These are phyloP conservation scores for Montipora sp. DNA, from an alignment of 64 coral and sea anemone genomes.

Conservation along the genomic window DNA sequence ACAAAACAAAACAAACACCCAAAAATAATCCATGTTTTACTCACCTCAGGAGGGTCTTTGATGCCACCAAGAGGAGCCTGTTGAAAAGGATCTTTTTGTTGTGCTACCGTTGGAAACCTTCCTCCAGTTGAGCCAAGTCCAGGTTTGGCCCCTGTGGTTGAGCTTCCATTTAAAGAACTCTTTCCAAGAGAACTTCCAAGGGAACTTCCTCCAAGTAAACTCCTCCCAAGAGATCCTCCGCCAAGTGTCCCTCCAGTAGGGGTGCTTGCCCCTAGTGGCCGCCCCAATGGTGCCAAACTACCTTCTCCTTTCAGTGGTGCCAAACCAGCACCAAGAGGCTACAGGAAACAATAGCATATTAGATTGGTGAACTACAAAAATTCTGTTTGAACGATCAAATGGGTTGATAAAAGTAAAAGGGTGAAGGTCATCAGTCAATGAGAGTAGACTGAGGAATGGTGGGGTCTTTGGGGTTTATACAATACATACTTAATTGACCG, in stretches of 20 bases:
- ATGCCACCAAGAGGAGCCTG: constrained; percentile 47
- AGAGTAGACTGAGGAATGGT: too few species aligned
- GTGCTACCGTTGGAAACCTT: constrained; percentile 22
- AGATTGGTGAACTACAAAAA: too few species aligned
- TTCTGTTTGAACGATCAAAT: too few species aligned
- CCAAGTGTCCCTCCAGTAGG: constrained; percentile 30
- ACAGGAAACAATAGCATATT: neutral
- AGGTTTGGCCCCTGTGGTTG: constrained; percentile 22
- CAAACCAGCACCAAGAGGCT: constrained; percentile 66
- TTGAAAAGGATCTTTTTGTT: constrained; percentile 43
- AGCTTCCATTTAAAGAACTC: constrained; percentile 2
- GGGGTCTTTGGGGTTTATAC: too few species aligned
- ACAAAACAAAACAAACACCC: too few species aligned
- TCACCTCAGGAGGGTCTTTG: constrained; percentile 37
- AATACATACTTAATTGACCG: too few species aligned
- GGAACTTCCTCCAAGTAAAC: constrained; percentile 42
- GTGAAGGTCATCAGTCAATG: too few species aligned
- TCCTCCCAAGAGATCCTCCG: constrained; percentile 50
- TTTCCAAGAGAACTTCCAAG: constrained; percentile 72
- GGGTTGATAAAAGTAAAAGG: too few species aligned
- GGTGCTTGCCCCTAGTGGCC: constrained; percentile 35
- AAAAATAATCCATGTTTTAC: neutral
- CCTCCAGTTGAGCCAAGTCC: constrained; percentile 17
- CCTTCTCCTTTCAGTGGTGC: constrained; percentile 90
- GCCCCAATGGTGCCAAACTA: constrained; percentile 76